These are phyloP conservation scores for Scarus forsteni DNA, from an alignment of 2,797 vertebrate species.

Conservation along the genomic window DNA sequence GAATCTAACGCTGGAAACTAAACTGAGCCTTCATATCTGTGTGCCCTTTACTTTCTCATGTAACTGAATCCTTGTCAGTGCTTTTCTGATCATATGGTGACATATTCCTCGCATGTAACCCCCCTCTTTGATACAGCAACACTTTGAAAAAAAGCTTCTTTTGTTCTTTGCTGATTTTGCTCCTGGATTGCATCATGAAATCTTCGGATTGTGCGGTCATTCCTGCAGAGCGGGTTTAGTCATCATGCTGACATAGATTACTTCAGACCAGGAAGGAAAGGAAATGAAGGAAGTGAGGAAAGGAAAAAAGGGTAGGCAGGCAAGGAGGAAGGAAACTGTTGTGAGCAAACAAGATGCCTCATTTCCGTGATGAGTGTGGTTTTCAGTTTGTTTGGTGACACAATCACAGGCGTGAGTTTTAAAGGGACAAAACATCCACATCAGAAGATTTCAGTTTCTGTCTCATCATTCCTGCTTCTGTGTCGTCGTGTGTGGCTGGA, in stretches of 20 bases:
- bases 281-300: neutral
- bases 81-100: conserved; percentile 20
- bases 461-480: conserved; percentile 19
- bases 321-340: conserved; percentile 37
- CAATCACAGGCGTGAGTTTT: conserved; percentile 38
- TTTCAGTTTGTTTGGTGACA: conserved; percentile 34
- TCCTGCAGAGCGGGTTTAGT: conserved; percentile 6
- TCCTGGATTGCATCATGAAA: conserved; percentile 54
- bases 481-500: conserved; percentile 34
- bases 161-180: conserved; percentile 59
- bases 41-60: conserved; percentile 40
- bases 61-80: conserved; percentile 19
- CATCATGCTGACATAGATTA: conserved; percentile 17
- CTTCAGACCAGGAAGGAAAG: conserved; percentile 26
- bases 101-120: conserved; percentile 13
- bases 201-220: conserved; percentile 51
- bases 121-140: conserved; percentile 1
- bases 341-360: neutral
- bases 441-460: conserved; percentile 41
- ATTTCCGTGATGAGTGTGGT: conserved; percentile 1
- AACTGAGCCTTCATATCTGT: conserved; percentile 37
- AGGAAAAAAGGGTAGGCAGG: neutral
- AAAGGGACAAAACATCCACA: conserved; percentile 49
- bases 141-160: conserved; percentile 31
- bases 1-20: conserved; percentile 32